Conservation (phyloP, 2,797 vertebrate genomes). For the Yasuhikotakia modesta region DNA sequence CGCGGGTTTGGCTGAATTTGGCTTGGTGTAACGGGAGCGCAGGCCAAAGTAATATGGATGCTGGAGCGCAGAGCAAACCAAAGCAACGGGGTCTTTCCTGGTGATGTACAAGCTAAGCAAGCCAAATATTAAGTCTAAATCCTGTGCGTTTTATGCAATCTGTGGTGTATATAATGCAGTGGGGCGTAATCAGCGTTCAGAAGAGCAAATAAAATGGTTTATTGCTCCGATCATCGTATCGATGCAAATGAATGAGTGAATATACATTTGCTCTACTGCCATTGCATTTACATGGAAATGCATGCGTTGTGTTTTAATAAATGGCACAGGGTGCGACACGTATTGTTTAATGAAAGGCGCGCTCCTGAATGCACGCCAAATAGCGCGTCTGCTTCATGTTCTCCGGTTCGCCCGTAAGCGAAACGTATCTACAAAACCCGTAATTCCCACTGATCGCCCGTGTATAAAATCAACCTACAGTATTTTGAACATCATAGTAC, state of each 20-base stretch:
- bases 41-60: conserved; percentile 78
- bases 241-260: conserved; percentile 16
- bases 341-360: not conserved
- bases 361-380: not conserved
- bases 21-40: conserved; percentile 42
- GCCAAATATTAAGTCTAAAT: conserved; percentile 65
- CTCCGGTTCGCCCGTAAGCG: not conserved
- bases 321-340: conserved; percentile 8
- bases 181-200: not conserved
- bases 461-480: not conserved
- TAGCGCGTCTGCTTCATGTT: not conserved
- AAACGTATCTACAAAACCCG: not conserved
- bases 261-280: not conserved
- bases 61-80: conserved; percentile 53
- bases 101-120: conserved; percentile 62
- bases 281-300: not conserved
- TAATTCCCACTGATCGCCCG: not conserved
- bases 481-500: not conserved
- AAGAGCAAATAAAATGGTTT: not conserved
- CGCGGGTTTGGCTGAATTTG: conserved; percentile 59
- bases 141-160: not conserved
- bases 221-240: not conserved
- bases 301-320: not conserved
- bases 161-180: not conserved
- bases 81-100: conserved; percentile 16